Evolutionary conservation across 2,888 invertebrate genomes (phyloP).

Genomic region (Mimachlamys varia): DNA sequence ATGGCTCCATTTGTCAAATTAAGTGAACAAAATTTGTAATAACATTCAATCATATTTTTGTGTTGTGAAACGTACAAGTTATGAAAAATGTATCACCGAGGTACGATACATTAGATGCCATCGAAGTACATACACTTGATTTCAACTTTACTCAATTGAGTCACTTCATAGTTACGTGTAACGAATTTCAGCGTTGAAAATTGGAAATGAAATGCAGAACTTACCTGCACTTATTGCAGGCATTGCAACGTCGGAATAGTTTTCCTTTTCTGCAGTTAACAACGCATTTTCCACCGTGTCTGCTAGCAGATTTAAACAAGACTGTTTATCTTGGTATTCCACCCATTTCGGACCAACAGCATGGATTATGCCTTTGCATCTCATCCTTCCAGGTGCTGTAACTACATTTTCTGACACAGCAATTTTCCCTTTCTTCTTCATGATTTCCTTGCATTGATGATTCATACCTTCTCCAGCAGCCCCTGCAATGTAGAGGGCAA

Average conservation of each 20-base stretch:
- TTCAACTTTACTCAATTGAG: too few relatives aligned
- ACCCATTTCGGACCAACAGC: neutral
- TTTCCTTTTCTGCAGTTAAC: neutral
- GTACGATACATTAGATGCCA: too few relatives aligned
- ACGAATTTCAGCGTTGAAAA: neutral
- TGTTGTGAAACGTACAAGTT: too few relatives aligned
- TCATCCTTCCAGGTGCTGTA: neutral
- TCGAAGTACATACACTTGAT: too few relatives aligned
- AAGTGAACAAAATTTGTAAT: too few relatives aligned
- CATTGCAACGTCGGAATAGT: neutral
- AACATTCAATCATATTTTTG: too few relatives aligned
- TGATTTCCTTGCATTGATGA: neutral
- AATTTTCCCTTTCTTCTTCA: neutral
- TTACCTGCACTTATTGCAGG: slow-evolving; percentile 20
- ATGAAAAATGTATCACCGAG: too few relatives aligned
- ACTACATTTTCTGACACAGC: neutral
- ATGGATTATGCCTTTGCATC: neutral
- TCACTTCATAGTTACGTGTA: too few relatives aligned
- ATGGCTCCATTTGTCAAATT: too few relatives aligned
- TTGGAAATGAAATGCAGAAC: too few relatives aligned
- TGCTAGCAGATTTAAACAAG: neutral
- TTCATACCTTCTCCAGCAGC: neutral
- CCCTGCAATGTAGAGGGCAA: neutral
- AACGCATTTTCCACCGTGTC: neutral
- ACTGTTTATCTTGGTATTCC: neutral